Conservation (phyloP, 2,797 vertebrate genomes). For the Lagocephalus sceleratus region DNA sequence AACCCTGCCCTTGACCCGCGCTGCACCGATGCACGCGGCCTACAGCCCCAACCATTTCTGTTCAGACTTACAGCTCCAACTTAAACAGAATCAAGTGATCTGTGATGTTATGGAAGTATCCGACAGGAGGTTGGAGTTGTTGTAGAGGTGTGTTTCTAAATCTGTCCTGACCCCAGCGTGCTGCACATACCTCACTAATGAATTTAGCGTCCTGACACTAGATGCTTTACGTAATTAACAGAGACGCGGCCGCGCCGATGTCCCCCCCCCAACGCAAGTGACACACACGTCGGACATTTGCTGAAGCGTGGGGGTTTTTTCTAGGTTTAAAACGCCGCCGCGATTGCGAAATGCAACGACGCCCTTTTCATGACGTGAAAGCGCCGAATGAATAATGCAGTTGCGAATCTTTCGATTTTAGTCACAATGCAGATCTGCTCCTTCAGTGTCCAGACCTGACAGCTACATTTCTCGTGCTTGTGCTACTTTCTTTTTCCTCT, state of each 20-base stretch:
- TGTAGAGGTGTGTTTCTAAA: conserved; percentile 66
- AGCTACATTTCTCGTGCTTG: conserved; percentile 28
- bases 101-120: conserved; percentile 45
- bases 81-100: conserved; percentile 2
- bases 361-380: conserved; percentile 8
- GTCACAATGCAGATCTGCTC: too few species aligned
- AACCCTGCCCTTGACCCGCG: too few species aligned
- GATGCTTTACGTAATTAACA: conserved; percentile 78
- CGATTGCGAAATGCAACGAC: conserved; percentile 21
- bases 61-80: background rate
- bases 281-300: conserved; percentile 71
- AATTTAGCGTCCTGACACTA: conserved; percentile 77
- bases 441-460: conserved; percentile 8
- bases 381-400: conserved; percentile 7
- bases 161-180: conserved; percentile 69
- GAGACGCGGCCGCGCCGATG: conserved; percentile 52
- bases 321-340: conserved; percentile 44
- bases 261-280: conserved; percentile 64
- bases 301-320: conserved; percentile 61
- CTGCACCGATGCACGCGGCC: background rate
- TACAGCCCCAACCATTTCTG: background rate
- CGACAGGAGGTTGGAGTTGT: conserved; percentile 59
- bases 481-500: too few species aligned
- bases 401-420: too few species aligned
- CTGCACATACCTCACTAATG: conserved; percentile 71